Base-by-base conservation (phyloP, 92 coral and sea anemone genomes). In the Phymanthus crucifer region DNA sequence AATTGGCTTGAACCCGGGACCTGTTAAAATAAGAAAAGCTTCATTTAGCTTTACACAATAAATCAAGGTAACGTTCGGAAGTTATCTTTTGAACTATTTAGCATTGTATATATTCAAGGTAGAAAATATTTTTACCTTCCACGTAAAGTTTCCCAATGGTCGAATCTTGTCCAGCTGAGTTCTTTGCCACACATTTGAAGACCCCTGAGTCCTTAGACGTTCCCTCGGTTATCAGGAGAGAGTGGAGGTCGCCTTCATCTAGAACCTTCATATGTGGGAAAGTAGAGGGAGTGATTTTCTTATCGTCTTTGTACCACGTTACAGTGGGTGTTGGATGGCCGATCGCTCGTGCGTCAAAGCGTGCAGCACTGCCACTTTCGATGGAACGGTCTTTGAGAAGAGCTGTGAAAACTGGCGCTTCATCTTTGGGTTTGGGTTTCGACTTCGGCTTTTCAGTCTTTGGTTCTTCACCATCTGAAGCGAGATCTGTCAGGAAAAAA, bases 161-260 rank as follows among this genome's bases (percentile, higher is more conserved):
- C 1, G 95, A 88, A 74, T 85, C 90, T 70, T 95, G 95, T 32
- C 98, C 98, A 3, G 79, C 86, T 17, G 71, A 87, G 75, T 92
- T 95, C 71, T 77, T 95, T 34, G 98, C 98, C 11, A 87, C 80
- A 48, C 97, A 93, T 76, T 95, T 95, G 91, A 92, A 95, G 24
- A 86, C 85, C 10, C 98, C 98, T 1, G 95, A 90, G 68, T 95
- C 98, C 68, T 87, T 77, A 16, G 72, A 73, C 26, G 71, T 79
- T 45, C 97, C 97, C 72, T 92, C 98, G 5, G 94, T 90, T 72
- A 95, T 89, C 72, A 93, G 77, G 65, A 95, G 82, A 21, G 95
- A 91, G 77, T 81, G 83, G 29, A 95, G 84, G 73, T 95, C 91
- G 40, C 82, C 95, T 37, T 95, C 97, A 72, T 82, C 86, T 65